These are phyloP conservation scores for Sardina pilchardus DNA, from an alignment of 2,113 vertebrate species.

Conservation along the genomic window DNA sequence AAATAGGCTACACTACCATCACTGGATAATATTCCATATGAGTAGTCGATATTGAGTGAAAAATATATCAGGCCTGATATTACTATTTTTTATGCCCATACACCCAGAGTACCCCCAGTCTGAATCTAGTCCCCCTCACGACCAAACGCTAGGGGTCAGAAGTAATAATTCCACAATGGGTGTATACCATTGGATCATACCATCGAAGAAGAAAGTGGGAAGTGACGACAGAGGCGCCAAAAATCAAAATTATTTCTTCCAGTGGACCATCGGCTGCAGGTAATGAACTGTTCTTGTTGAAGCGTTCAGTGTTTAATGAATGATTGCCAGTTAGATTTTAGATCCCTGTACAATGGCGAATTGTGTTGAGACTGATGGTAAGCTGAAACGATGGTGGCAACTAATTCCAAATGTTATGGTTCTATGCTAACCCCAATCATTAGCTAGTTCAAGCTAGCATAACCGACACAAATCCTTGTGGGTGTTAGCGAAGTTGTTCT, in stretches of 20 bases:
- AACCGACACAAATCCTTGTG: neutral
- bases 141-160: neutral
- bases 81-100: too few relatives aligned
- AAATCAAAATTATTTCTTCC: slow-evolving; percentile 38
- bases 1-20: too few relatives aligned
- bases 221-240: slow-evolving; percentile 45
- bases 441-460: neutral
- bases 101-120: too few relatives aligned
- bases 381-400: neutral
- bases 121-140: neutral
- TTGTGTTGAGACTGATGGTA: slow-evolving; percentile 1
- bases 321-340: too few relatives aligned
- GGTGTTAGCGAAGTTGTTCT: neutral
- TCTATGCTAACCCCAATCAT: neutral
- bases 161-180: neutral
- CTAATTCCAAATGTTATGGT: neutral
- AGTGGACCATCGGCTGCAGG: neutral
- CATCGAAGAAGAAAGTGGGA: slow-evolving; percentile 23
- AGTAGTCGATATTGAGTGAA: too few relatives aligned
- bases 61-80: too few relatives aligned
- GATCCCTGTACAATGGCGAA: neutral
- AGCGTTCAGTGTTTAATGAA: neutral
- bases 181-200: too few relatives aligned
- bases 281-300: neutral
- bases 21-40: too few relatives aligned